Percentiles rank a stretch among this genome's conserved stretches.
Conservation (phyloP, 2,797 vertebrate genomes). For the Gadopsis marmoratus region DNA sequence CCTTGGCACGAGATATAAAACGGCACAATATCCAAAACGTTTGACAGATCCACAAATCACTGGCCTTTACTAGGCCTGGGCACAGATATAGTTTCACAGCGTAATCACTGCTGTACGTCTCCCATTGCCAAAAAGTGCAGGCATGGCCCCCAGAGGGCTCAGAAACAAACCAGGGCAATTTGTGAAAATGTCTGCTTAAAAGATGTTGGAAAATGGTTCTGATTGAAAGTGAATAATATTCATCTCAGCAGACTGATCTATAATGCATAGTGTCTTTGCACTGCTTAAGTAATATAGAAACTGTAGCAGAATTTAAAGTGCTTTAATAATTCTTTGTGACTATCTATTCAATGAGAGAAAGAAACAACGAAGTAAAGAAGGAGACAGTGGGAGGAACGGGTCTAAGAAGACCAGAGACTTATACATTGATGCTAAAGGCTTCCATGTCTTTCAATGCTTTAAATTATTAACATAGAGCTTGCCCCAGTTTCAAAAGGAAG, state of each 20-base stretch:
- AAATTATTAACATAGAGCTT: slow-evolving; percentile 64
- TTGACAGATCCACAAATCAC: slow-evolving; percentile 64
- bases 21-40: slow-evolving; percentile 61
- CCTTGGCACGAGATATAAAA: slow-evolving; percentile 53
- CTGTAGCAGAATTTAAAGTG: slow-evolving; percentile 67
- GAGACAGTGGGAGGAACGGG: slow-evolving; percentile 39
- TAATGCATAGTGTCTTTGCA: slow-evolving; percentile 74
- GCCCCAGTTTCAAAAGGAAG: slow-evolving; percentile 37
- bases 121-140: slow-evolving; percentile 38
- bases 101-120: slow-evolving; percentile 55
- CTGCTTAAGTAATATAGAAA: slow-evolving; percentile 75
- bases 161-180: slow-evolving; percentile 57
- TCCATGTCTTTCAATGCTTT: slow-evolving; percentile 38
- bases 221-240: slow-evolving; percentile 71
- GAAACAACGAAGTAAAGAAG: background rate
- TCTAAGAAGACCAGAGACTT: slow-evolving; percentile 30
- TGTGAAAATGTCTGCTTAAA: slow-evolving; percentile 69
- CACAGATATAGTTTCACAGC: slow-evolving; percentile 58
- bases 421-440: slow-evolving; percentile 52
- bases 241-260: slow-evolving; percentile 67
- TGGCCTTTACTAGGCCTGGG: slow-evolving; percentile 55
- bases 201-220: slow-evolving; percentile 56
- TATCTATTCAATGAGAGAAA: slow-evolving; percentile 54
- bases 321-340: slow-evolving; percentile 77
- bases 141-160: slow-evolving; percentile 13